phyloP scores from a whole-genome alignment of 2,797 vertebrate species.

The Sciaenops ocellatus region DNA sequence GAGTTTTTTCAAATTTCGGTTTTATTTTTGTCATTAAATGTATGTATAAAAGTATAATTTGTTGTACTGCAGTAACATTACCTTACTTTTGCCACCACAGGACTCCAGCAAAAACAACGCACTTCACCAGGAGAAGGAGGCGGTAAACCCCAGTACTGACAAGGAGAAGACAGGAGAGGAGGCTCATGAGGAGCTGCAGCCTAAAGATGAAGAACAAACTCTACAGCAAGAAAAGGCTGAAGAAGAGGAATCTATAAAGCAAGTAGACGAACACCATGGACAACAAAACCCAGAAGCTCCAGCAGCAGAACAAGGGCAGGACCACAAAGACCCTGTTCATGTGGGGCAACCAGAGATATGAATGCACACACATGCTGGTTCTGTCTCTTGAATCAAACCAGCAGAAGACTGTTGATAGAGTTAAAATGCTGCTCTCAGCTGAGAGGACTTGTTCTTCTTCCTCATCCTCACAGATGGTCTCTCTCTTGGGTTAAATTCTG shows the following conservation, averaged over 20 bases:
- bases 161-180: slow-evolving; percentile 27
- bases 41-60: not conserved
- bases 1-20: not conserved
- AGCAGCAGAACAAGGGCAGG: slow-evolving; percentile 48
- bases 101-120: slow-evolving; percentile 43
- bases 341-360: slow-evolving; percentile 80
- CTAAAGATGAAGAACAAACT: slow-evolving; percentile 28
- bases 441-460: slow-evolving; percentile 14
- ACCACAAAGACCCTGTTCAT: slow-evolving; percentile 63
- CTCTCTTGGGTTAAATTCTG: slow-evolving; percentile 16
- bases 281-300: slow-evolving; percentile 56
- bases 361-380: slow-evolving; percentile 26
- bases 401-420: slow-evolving; percentile 2
- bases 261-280: slow-evolving; percentile 41
- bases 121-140: slow-evolving; percentile 53
- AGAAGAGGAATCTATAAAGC: slow-evolving; percentile 28
- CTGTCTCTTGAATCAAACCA: slow-evolving; percentile 1
- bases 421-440: slow-evolving; percentile 4
- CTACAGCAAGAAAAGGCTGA: slow-evolving; percentile 33
- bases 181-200: slow-evolving; percentile 26
- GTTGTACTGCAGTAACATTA: slow-evolving; percentile 18
- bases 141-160: not conserved
- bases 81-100: slow-evolving; percentile 7
- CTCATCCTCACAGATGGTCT: not conserved
- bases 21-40: not conserved